Base-by-base conservation (phyloP, 2,888 invertebrate species). In the Rhyacophila evoluta region DNA sequence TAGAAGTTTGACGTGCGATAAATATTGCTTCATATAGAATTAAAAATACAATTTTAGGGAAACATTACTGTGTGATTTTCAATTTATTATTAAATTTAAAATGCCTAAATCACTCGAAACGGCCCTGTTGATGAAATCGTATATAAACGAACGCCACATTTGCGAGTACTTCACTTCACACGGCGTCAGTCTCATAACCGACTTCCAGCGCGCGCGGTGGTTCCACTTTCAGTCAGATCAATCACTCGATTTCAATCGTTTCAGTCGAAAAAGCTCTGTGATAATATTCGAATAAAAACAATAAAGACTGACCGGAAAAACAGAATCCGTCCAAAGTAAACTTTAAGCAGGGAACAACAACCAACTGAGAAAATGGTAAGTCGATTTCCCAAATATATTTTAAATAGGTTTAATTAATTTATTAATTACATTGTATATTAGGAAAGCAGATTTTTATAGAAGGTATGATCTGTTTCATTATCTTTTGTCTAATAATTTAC, bases 181-280 rank as follows among this genome's bases (percentile, higher is more conserved):
- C 77, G 79, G 81, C 81, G 79, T 70, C 77, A 74, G 81, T 81
- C 81, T 77, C 81, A 76, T 81, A 79, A 74, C 81, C 79, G 81
- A 73, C 81, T 86, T 38, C 55, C 85, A 92, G 93, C 79, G 81
- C 81, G 69, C 69, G 67, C 69, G 74, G 73, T 79, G 38, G 28
- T 29, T 55, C 68, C 75, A 5, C 37, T 4, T 28, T 37, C 68
- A 8, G 36, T 73, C 6, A 37, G 25, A 36, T 68, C 15, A 27
- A 37, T 25, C 4, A 75, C 10, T 71, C 28, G 19, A 71, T 15
- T 19, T 71, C 38, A 12, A 5, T 28, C 28, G 29, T n/a, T 71
- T 39, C 19, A 79, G 74, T 78, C 77, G 71, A 76, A 29, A 36
- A 38, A 72, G 68, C 28, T 70, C 81, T 81, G 81, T 79, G 79